Evolutionary conservation across 2,888 invertebrate species (phyloP), one percentile per base, ranked within the genome.

Genomic region (Aphodius sticticus): DNA sequence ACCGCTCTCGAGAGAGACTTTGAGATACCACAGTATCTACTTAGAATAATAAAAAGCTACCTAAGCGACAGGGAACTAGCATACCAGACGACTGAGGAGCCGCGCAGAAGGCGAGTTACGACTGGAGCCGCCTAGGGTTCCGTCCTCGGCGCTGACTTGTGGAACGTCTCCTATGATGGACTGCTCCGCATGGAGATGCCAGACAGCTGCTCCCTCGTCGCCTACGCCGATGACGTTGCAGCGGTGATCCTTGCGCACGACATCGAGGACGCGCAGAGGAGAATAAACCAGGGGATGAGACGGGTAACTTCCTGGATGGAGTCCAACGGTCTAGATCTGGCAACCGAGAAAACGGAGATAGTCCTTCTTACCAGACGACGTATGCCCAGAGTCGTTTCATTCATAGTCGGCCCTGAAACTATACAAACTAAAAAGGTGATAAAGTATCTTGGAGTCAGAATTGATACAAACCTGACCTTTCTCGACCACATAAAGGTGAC

Each of bases 371-470:
- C 53, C 9, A 53, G 53, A 53, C 53, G 53, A 53, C 53, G 53
- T 7, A 53, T 53, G 53, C 53, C 53, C 53, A 53, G 53, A 12
- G 12, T 53, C 53, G 2, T 53, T 53, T 5, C 53, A 12, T 12
- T 53, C 53, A 53, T 7, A 26, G 26, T 26, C 1, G 26, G 26
- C 6, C 53, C 53, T 53, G 53, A 53, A 53, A 53, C 7, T 5
- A 74, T 72, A 7, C 70, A 16, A 2, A 70, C 78, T 6, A 69
- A 7, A 0, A 76, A 76, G 26, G 5, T 38, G 6, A 70, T 83
- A 15, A 83, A 83, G 80, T 85, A 85, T 36, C 76, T 85, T 9
- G 84, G 85, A 3, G 79, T 84, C 70, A 69, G 9, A 75, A 77
- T 53, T 7, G 53, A 53, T 53, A 53, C 53, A 53, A 53, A 53